Base-by-base conservation (phyloP, 2,888 invertebrate genomes). In the Eutolmus rufibarbis region DNA sequence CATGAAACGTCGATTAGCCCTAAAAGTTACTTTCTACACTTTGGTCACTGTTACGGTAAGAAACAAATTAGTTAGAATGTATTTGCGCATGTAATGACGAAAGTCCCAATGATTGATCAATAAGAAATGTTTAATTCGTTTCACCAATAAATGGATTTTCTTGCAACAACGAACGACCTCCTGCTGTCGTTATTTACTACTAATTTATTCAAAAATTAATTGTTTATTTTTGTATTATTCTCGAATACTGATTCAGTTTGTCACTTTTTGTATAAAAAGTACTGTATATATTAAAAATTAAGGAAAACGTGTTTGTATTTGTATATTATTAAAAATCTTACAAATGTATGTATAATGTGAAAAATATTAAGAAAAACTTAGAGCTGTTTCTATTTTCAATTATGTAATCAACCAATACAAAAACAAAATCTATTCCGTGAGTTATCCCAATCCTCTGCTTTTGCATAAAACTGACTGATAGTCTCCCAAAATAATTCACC, bases 201-300 rank as follows among this genome's bases (percentile, higher is more conserved):
- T 84, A 43, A 34, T 66, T 84, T 74, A 84, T 19, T 57, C 76
- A 66, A 84, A 84, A 84, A 84, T 84, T 84, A 66, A 84, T 84
- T 84, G 84, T 84, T 84, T 84, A 66, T 74, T n/a, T 84, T 84
- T 84, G 37, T 37, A 84, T 84, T 66, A 66, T 84, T 66, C 12
- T 84, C 66, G 84, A 84, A 84, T 84, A 84, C 84, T 84, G 84
- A 57, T 84, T 84, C 84, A 84, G 37, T 84, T 84, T 84, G 84
- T 84, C 43, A 84, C 66, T 84, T 79, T 79, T 46, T 84, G 57
- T 84, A 84, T 84, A 66, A 84, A 56, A 74, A 66, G 74, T 84
- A 84, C 74, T n/a, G 66, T 84, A 84, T 66, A 84, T 66, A 84
- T 84, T 84, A 74, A 66, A 84, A 84, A 84, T 84, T 66, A 84